These are phyloP conservation scores for Onychostruthus taczanowskii DNA, from an alignment of 2,113 vertebrate genomes.

Conservation along the genomic window DNA sequence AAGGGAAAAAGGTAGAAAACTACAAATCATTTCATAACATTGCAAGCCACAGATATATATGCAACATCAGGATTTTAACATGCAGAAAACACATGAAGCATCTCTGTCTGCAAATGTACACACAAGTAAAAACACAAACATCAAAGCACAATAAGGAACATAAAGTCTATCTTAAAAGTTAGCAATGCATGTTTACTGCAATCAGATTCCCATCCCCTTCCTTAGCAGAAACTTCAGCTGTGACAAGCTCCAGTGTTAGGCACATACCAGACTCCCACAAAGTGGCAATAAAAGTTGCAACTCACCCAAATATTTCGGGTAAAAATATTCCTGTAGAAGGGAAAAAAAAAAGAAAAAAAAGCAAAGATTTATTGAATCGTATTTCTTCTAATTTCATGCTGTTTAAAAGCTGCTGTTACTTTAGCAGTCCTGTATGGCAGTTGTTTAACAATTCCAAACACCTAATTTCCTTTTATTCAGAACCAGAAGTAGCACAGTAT, in stretches of 20 bases:
- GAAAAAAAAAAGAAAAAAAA: neutral
- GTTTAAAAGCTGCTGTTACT: neutral
- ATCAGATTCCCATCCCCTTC: neutral
- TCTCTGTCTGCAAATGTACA: neutral
- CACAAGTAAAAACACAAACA: neutral
- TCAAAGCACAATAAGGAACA: neutral
- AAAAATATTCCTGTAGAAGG: slow-evolving; percentile 90
- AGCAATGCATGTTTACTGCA: neutral
- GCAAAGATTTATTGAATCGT: neutral
- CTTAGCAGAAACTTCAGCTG: neutral
- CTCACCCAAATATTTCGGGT: slow-evolving; percentile 93
- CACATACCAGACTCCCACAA: neutral
- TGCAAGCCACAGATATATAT: neutral
- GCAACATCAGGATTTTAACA: neutral
- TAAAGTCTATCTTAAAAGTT: neutral
- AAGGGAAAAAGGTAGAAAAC: neutral
- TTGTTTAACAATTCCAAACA: neutral
- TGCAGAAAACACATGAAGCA: neutral
- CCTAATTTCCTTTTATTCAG: neutral
- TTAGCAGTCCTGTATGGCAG: neutral
- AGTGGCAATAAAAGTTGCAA: slow-evolving; percentile 18
- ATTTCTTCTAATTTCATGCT: neutral
- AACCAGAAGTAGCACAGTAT: neutral
- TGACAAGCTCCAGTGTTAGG: neutral
- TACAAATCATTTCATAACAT: neutral